phyloP scores from a whole-genome alignment of 1,140 invertebrate genomes.

The Myzus persicae region DNA sequence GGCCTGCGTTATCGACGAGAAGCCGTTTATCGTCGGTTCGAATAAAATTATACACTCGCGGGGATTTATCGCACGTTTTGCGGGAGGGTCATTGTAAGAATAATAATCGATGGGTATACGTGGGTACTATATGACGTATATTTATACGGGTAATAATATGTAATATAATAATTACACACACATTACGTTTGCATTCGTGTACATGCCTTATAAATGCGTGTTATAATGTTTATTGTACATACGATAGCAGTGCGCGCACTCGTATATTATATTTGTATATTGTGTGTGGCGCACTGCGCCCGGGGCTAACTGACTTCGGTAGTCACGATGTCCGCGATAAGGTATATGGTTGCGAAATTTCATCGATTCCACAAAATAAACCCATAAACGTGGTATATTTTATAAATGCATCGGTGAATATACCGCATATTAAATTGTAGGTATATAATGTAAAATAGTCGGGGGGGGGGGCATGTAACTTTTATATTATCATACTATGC shows the following conservation, averaged over 20 bases:
- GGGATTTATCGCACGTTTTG: neutral
- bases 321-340: conserved; percentile 5
- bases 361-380: neutral
- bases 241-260: neutral
- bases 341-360: neutral
- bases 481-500: neutral
- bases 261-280: neutral
- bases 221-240: neutral
- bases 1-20: neutral
- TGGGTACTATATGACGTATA: too few relatives aligned
- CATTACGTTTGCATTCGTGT: neutral
- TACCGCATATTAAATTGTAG: neutral
- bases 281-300: neutral
- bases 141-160: neutral
- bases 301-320: neutral
- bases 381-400: neutral
- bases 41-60: neutral
- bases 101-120: neutral
- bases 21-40: neutral
- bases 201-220: neutral
- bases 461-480: neutral
- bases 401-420: neutral
- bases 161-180: neutral
- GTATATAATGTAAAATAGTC: neutral
- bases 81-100: neutral